Conservation (phyloP, 2,797 vertebrate species). For the Amphiprion clarkii region DNA sequence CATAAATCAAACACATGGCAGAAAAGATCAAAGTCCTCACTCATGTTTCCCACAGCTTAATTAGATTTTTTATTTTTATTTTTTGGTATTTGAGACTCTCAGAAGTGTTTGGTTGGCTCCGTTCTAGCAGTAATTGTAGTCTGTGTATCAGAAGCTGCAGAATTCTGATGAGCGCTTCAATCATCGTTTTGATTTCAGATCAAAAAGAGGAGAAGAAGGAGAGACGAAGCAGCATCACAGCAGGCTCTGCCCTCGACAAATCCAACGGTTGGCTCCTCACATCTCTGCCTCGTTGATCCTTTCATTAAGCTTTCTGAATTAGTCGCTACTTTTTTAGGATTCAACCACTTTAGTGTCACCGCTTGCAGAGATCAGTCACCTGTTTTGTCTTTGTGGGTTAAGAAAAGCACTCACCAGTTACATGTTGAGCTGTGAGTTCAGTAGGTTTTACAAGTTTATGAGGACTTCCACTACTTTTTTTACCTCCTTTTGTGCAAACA, state of each 20-base stretch:
- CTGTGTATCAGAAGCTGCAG: slow-evolving; percentile 39
- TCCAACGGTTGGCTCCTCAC: slow-evolving; percentile 79
- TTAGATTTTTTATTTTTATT: slow-evolving; percentile 7
- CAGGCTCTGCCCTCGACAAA: slow-evolving; percentile 84
- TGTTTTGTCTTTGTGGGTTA: background rate
- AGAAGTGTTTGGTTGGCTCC: slow-evolving; percentile 20
- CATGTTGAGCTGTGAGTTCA: no score
- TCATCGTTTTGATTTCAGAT: slow-evolving; percentile 87
- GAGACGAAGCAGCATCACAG: slow-evolving; percentile 84
- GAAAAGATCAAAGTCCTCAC: slow-evolving; percentile 4
- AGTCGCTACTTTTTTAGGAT: background rate
- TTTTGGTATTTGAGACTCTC: background rate
- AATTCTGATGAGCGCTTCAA: slow-evolving; percentile 55
- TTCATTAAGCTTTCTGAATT: slow-evolving; percentile 31
- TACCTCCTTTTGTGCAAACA: background rate
- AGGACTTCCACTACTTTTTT: no score
- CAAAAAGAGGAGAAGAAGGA: slow-evolving; percentile 90
- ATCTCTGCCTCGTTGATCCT: slow-evolving; percentile 35
- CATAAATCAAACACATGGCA: background rate
- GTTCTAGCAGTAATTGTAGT: slow-evolving; percentile 50
- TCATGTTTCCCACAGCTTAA: background rate
- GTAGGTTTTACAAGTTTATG: no score
- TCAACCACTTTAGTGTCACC: background rate
- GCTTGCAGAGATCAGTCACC: slow-evolving; percentile 1
- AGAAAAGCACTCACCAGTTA: background rate